Percentiles rank a stretch among this genome's conserved stretches.
These are phyloP conservation scores for Eupithecia exiguata DNA, from an alignment of 2,888 invertebrate species.

Conservation along the genomic window DNA sequence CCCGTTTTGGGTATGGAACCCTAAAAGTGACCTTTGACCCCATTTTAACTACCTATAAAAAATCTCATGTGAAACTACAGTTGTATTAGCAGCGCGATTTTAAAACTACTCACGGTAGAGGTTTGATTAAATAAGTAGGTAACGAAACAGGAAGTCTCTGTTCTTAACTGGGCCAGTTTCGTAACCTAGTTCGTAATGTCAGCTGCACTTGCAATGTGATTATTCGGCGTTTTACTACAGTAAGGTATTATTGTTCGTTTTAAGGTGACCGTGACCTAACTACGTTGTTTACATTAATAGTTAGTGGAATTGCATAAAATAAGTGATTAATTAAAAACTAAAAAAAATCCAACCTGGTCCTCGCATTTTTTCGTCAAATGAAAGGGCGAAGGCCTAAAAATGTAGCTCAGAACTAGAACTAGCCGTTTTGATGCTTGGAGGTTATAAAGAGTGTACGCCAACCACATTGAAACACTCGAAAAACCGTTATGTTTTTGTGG, in stretches of 20 bases:
- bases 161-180: slow-evolving; percentile 23
- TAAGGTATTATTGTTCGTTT: background rate
- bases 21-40: too few relatives aligned
- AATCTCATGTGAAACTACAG: too few relatives aligned
- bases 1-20: too few relatives aligned
- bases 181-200: slow-evolving; percentile 17
- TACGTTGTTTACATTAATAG: background rate
- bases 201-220: slow-evolving; percentile 19
- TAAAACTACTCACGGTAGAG: background rate
- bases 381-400: background rate
- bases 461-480: background rate
- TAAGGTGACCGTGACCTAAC: background rate
- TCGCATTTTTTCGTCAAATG: background rate
- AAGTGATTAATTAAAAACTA: background rate
- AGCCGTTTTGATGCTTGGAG: too few relatives aligned
- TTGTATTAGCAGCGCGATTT: background rate
- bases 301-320: background rate
- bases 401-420: too few relatives aligned
- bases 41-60: too few relatives aligned
- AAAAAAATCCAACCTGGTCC: too few relatives aligned
- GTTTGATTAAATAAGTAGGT: slow-evolving; percentile 16
- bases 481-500: too few relatives aligned
- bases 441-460: background rate
- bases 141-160: slow-evolving; percentile 20
- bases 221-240: slow-evolving; percentile 7